Evolutionary conservation across 1,140 invertebrate species (phyloP), one percentile per base, ranked within the genome.

Genomic region (Xylocopa sonorina): DNA sequence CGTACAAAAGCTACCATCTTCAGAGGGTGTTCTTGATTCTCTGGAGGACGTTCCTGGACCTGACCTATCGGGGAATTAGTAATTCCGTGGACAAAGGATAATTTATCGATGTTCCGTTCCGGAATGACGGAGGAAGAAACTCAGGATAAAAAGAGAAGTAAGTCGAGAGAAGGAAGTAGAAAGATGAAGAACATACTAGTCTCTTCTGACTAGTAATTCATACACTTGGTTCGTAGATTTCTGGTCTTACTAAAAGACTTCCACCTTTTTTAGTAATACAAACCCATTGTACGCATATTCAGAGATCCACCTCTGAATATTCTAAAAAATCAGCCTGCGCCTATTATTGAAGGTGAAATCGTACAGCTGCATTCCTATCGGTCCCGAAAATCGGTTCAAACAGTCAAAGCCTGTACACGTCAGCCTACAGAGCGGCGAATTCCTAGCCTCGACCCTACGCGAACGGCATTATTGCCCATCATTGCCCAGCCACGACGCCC

Each of bases 71-170:
- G 41, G 50, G 48, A 80, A 85, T 82, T 85, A 82, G 29, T 75
- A 62, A 85, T 86, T 82, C 72, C 43, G 51, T 58, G 75, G 72
- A 86, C 80, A 86, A 86, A 83, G 71, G 84, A 34, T 86, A 78
- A 86, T 86, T 86, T 85, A 85, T 86, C 41, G 80, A 67, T 68
- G 71, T 38, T 69, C 72, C 38, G 34, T 77, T 68, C 53, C 62
- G 38, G 58, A 29, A 64, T 34, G 29, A 41, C 18, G 29, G 21
- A 10, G 21, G 48, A 43, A 29, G 18, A n/a, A 38, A 27, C 12
- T 53, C 12, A 10, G 46, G 24, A 32, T 5, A 29, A 43, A 38
- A 38, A 38, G 38, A 38, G 38, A 38, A 38, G 38, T 9, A 38
- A 5, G 10, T 32, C 24, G 18, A 18, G 24, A 32, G 16, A 51